Base-by-base conservation (phyloP, 2,113 vertebrate species). In the Atrichornis clamosus region DNA sequence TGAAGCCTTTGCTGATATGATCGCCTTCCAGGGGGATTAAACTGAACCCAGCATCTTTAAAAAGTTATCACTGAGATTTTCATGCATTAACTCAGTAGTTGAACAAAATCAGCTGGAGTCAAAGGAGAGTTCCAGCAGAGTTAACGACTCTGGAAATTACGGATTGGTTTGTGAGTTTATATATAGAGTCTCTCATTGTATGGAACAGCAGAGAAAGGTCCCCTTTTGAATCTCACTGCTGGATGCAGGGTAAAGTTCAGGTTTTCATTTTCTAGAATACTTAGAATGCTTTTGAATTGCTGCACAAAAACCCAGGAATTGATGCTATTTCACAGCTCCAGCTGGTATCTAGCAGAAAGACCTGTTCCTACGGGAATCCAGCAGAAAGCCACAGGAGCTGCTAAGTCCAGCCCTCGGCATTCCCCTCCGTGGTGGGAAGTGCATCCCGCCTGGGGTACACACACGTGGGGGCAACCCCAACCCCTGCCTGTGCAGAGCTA, bases 81-180 rank as follows among this genome's bases (percentile, higher is more conserved):
- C n/a, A 3, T 47, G 79, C 79, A 75, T 93, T 92, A 94, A 92
- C 92, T 88, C 90, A 47, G 85, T 77, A 69, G 82, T 19, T 80
- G 90, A 93, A 75, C 82, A 90, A 55, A 93, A 86, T 83, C 82
- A 86, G 92, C 63, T 73, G 63, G 78, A 91, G 67, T 77, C 84
- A 94, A 90, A 94, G 93, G 87, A 78, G 92, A 64, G 65, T 26
- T 92, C 95, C 95, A 90, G 88, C 92, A 37, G 96, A 56, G 95
- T 56, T 96, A 96, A 96, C 64, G 85, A 78, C 79, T 81, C 92
- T 96, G 88, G 72, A 93, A 94, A 94, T 88, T 88, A 86, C 84
- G 26, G 16, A 49, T 55, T 77, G 91, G 93, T 86, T 94, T 91
- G 93, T 69, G 87, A 89, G 93, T 86, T 91, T 97, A 91, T 96